Conservation (phyloP, 2,797 vertebrate genomes). For the Garrulus glandarius region DNA sequence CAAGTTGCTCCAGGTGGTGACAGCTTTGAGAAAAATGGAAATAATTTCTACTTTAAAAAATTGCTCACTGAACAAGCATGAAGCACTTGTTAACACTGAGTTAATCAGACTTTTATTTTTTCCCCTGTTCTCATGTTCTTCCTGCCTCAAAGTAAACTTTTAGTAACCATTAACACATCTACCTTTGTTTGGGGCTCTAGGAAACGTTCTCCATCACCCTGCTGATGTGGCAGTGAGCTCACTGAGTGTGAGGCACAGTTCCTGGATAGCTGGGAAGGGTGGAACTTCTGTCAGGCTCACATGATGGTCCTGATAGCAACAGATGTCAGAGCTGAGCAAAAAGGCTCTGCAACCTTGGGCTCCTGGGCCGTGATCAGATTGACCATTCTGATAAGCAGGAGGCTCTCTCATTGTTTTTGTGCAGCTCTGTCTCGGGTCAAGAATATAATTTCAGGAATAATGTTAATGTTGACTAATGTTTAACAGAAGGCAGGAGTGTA, state of each 20-base stretch:
- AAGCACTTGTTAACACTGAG: background rate
- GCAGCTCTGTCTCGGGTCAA: background rate
- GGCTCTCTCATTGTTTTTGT: background rate
- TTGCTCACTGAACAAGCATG: background rate
- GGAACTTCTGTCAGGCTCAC: slow-evolving; percentile 2
- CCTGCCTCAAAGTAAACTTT: background rate
- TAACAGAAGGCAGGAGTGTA: background rate
- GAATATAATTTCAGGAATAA: background rate
- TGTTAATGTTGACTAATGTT: background rate
- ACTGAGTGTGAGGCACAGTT: slow-evolving; percentile 29
- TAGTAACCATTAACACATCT: background rate
- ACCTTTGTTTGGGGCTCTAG: slow-evolving; percentile 16
- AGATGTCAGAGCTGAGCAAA: slow-evolving; percentile 18
- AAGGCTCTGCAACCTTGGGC: background rate
- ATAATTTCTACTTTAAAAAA: background rate
- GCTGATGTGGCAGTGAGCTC: slow-evolving; percentile 36
- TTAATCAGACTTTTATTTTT: background rate
- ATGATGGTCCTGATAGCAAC: background rate
- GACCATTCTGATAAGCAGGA: background rate
- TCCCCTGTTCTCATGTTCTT: background rate
- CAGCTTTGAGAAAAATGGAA: background rate
- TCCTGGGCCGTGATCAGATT: background rate
- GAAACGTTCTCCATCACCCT: slow-evolving; percentile 3
- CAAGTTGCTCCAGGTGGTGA: background rate
- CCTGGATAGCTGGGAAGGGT: slow-evolving; percentile 29